Evolutionary conservation across 1,140 invertebrate species (phyloP).

Genomic region (Drosophila tropicalis): DNA sequence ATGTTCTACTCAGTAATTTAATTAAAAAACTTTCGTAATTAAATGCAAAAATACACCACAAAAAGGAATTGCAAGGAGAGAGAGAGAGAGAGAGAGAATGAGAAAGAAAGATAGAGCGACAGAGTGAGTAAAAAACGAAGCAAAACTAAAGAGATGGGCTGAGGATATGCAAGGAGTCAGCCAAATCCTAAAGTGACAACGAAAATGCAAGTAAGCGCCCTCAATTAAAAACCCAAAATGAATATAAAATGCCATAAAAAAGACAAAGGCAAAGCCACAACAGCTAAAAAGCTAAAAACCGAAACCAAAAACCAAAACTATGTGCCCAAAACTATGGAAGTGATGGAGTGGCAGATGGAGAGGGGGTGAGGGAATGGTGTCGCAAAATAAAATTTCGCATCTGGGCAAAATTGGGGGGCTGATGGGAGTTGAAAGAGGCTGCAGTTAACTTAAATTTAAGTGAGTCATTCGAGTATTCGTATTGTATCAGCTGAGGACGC

Average conservation of each 20-base stretch:
- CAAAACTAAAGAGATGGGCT: conserved; percentile 14
- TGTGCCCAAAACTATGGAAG: conserved; percentile 14
- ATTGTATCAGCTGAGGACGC: conserved; percentile 22
- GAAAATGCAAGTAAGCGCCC: conserved; percentile 77
- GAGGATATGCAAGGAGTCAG: neutral
- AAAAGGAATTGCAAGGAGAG: conserved; percentile 41
- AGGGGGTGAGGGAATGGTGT: neutral
- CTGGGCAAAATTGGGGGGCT: conserved; percentile 15
- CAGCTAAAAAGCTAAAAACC: conserved; percentile 50
- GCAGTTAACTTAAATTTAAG: conserved; percentile 60
- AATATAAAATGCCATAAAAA: conserved; percentile 68
- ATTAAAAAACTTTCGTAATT: conserved; percentile 81
- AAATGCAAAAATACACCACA: conserved; percentile 68
- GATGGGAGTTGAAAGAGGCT: neutral
- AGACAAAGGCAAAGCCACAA: conserved; percentile 48
- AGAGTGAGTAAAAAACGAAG: neutral
- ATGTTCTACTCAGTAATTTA: conserved; percentile 77
- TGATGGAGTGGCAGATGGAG: neutral
- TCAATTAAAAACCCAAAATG: conserved; percentile 78
- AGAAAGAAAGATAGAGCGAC: neutral
- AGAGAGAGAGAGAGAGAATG: conserved; percentile 26
- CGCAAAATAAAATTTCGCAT: conserved; percentile 21
- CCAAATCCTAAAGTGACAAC: conserved; percentile 73
- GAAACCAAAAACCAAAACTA: conserved; percentile 56
- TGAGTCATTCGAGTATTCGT: conserved; percentile 48